phyloP scores from a whole-genome alignment of 64 coral and sea anemone species.

The Astreopora myriophthalma region DNA sequence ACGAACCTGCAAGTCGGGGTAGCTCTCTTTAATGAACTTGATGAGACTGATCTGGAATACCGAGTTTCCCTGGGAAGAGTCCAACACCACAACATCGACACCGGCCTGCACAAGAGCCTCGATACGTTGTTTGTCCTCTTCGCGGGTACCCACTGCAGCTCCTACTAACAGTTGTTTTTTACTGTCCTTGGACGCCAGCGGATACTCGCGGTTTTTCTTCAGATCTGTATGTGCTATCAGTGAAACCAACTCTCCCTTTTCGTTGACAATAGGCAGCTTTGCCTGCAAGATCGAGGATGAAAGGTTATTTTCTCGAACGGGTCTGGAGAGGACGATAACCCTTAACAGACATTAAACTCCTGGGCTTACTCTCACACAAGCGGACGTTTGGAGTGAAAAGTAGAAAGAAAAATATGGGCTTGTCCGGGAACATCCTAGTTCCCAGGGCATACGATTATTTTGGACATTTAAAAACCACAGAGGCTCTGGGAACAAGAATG shows the following conservation, averaged over 20 bases:
- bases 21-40: slow-evolving; percentile 76
- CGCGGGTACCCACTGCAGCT: slow-evolving; percentile 78
- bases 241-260: slow-evolving; percentile 70
- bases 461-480: no score
- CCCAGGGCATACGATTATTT: no score
- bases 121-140: slow-evolving; percentile 73
- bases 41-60: slow-evolving; percentile 75
- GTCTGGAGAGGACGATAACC: no score
- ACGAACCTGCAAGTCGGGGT: slow-evolving; percentile 69
- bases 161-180: slow-evolving; percentile 89
- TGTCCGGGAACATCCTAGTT: no score
- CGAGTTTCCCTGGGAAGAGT: slow-evolving; percentile 96
- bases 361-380: no score
- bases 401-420: no score
- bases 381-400: no score
- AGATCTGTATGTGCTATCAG: slow-evolving; percentile 83
- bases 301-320: background rate
- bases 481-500: no score
- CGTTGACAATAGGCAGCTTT: slow-evolving; percentile 88
- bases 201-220: slow-evolving; percentile 88
- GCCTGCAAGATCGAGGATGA: slow-evolving; percentile 1
- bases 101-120: slow-evolving; percentile 86
- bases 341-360: no score
- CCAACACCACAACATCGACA: slow-evolving; percentile 81
- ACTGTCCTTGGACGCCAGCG: slow-evolving; percentile 79